A percentile compares a stretch with the other conserved stretches of the same genome.
Conservation (phyloP, 2,113 vertebrate species). For the Campylorhamphus procurvoides region DNA sequence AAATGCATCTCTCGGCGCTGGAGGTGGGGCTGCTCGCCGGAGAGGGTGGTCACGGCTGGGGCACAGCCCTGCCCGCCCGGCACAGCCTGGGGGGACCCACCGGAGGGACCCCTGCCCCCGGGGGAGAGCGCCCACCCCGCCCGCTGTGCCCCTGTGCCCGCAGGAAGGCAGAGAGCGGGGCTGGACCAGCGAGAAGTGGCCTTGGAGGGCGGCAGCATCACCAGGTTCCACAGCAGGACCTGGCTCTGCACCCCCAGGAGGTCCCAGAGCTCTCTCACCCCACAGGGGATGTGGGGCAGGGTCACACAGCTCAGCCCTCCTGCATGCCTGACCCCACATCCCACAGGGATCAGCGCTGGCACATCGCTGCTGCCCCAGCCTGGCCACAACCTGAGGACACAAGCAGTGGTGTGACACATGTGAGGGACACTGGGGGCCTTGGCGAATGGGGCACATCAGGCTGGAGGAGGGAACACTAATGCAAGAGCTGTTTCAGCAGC, state of each 20-base stretch:
- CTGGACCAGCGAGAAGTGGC: neutral
- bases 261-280: accelerated
- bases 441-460: neutral
- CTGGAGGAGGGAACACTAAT: neutral
- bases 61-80: neutral
- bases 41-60: slow-evolving; percentile 38
- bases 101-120: neutral
- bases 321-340: neutral
- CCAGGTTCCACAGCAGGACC: neutral
- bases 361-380: neutral
- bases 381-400: accelerated
- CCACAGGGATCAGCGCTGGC: neutral
- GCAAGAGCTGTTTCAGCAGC: slow-evolving; percentile 28
- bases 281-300: neutral
- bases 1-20: slow-evolving; percentile 59
- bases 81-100: neutral
- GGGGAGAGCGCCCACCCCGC: accelerated
- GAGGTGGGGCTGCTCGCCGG: slow-evolving; percentile 69
- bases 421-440: neutral
- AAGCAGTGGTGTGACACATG: accelerated
- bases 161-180: accelerated
- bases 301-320: neutral
- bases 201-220: neutral
- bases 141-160: accelerated
- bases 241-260: no score